Conservation (phyloP, 1,140 invertebrate genomes). For the Oryctes rhinoceros region DNA sequence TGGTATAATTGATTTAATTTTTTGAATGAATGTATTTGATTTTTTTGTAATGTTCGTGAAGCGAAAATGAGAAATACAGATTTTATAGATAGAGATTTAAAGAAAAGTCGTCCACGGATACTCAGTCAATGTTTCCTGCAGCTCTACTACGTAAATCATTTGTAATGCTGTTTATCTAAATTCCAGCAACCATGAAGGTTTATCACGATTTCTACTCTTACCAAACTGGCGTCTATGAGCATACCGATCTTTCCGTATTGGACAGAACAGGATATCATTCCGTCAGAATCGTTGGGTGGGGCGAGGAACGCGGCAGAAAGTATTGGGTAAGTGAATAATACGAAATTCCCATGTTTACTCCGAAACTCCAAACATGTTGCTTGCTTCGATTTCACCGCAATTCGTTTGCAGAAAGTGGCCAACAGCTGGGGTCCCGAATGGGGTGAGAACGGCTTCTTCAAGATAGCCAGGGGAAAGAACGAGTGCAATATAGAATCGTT, state of each 20-base stretch:
- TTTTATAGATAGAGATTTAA: too few species aligned
- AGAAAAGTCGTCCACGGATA: too few species aligned
- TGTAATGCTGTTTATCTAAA: too few species aligned
- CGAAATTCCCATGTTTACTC: slow-evolving; percentile 15
- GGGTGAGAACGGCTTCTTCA: slow-evolving; percentile 90
- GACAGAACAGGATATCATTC: slow-evolving; percentile 82
- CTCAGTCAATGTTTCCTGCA: too few species aligned
- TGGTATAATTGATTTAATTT: too few species aligned
- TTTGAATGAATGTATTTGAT: too few species aligned
- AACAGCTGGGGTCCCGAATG: slow-evolving; percentile 91
- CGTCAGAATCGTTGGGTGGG: slow-evolving; percentile 91
- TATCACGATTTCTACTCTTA: slow-evolving; percentile 93
- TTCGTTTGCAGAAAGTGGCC: slow-evolving; percentile 78
- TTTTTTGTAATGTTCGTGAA: too few species aligned
- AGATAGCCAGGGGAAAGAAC: slow-evolving; percentile 79
- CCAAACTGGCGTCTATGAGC: slow-evolving; percentile 80
- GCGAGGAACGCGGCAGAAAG: slow-evolving; percentile 78
- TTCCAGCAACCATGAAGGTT: slow-evolving; percentile 84
- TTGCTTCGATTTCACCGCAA: not conserved
- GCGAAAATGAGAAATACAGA: too few species aligned
- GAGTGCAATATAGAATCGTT: slow-evolving; percentile 89
- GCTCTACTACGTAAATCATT: too few species aligned
- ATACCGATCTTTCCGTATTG: slow-evolving; percentile 66
- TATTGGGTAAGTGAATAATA: slow-evolving; percentile 80
- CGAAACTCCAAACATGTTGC: not conserved